A percentile compares a stretch with the other conserved stretches of the same genome.
Evolutionary conservation across 2,888 invertebrate genomes (phyloP).

Genomic region (Pemphredon lugubris): DNA sequence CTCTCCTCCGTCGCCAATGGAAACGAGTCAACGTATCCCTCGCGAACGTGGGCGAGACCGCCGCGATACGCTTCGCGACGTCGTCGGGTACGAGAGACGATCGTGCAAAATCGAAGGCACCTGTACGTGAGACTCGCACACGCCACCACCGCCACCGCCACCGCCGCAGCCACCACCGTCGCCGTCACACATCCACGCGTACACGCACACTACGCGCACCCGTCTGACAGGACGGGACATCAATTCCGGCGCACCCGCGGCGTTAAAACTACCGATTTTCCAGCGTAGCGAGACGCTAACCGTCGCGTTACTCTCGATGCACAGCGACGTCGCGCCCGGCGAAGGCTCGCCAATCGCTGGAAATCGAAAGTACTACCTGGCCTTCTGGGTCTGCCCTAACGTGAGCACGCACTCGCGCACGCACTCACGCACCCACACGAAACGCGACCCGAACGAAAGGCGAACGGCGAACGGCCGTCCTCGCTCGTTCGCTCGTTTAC

Average conservation of each 20-base stretch:
- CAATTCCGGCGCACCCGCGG: slow-evolving; percentile 6
- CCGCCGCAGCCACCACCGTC: no score
- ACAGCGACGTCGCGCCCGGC: slow-evolving; percentile 23
- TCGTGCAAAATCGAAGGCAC: slow-evolving; percentile 27
- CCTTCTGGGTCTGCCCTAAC: slow-evolving; percentile 4
- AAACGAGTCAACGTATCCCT: no score
- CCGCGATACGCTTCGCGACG: not conserved
- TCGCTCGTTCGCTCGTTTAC: slow-evolving; percentile 33
- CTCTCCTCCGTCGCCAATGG: no score
- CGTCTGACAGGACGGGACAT: slow-evolving; percentile 18
- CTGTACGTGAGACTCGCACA: slow-evolving; percentile 33
- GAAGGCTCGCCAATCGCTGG: slow-evolving; percentile 34
- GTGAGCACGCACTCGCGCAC: slow-evolving; percentile 32
- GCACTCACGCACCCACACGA: slow-evolving; percentile 43
- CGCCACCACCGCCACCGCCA: slow-evolving; percentile 24
- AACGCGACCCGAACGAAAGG: slow-evolving; percentile 54
- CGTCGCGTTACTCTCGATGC: slow-evolving; percentile 38
- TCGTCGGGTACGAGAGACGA: not conserved
- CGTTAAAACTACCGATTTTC: slow-evolving; percentile 32
- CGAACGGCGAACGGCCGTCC: slow-evolving; percentile 54
- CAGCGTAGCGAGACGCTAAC: slow-evolving; percentile 31
- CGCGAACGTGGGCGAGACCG: not conserved
- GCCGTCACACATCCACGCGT: no score
- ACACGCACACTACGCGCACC: no score
- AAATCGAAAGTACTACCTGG: slow-evolving; percentile 59